phyloP scores from a whole-genome alignment of 2,113 vertebrate genomes.

The Psittacula cyanocephala region DNA sequence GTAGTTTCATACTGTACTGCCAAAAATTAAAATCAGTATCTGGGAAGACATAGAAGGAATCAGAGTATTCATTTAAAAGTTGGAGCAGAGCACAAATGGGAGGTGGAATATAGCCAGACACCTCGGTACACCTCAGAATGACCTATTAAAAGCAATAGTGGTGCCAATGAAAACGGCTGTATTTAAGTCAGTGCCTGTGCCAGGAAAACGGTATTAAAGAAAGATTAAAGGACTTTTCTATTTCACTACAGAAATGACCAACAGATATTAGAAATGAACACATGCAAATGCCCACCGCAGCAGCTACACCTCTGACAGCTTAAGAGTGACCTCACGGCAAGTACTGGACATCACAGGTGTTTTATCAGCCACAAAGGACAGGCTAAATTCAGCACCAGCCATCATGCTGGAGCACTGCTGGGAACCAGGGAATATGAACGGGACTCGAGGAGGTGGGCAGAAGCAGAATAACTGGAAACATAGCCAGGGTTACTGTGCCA shows the following conservation, averaged over 20 bases:
- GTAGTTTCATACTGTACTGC: background rate
- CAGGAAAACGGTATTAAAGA: background rate
- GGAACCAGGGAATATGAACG: accelerated
- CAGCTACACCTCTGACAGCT: background rate
- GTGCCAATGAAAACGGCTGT: background rate
- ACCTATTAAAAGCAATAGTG: background rate
- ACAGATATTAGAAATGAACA: background rate
- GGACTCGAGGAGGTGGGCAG: background rate
- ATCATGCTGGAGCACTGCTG: accelerated
- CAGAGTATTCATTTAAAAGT: too few species aligned
- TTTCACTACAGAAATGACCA: background rate
- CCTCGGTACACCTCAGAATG: background rate
- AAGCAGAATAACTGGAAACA: background rate
- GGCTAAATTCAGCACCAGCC: background rate
- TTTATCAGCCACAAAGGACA: background rate
- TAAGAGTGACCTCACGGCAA: background rate
- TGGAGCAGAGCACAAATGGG: background rate
- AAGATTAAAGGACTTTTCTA: background rate
- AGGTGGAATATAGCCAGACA: background rate
- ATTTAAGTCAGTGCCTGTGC: background rate
- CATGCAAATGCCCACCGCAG: background rate
- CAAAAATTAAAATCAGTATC: background rate
- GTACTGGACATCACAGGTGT: background rate
- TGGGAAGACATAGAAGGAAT: background rate
- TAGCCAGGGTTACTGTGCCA: background rate